Evolutionary conservation across 2,888 invertebrate species (phyloP), one percentile per base, ranked within the genome.

Genomic region (Ophraella communa): DNA sequence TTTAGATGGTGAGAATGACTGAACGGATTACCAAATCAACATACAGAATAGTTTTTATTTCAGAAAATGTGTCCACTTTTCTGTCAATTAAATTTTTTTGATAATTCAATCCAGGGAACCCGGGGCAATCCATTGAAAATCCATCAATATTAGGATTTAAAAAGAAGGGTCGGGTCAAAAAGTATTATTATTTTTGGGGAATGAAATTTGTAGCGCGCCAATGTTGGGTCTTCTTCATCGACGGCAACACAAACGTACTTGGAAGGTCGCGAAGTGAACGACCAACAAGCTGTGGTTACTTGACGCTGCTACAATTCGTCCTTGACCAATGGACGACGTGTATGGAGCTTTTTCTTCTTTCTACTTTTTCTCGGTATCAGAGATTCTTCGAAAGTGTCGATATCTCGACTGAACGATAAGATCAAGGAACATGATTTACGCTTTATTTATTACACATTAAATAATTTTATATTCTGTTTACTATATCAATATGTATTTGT

Each of bases 181-280:
- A 11, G 11, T 4, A 30, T 30, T 7, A 30, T 10, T 7, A 2
- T 30, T 30, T 30, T 30, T 4, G 11, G 11, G 30, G 7, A 24
- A 24, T 24, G 4, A 14, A 4, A 35, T 11, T 20, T 2, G n/a
- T 47, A n/a, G 20, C 23, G 10, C 49, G 30, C 51, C 49, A 39
- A 11, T 51, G 49, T 18, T 23, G 24, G 39, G 24, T 14, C 21
- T 27, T 39, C 24, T 53, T 58, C 65, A 56, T 63, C 65, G 59
- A 42, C 58, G 60, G 56, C 47, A 47, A 62, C 61, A 60, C 58
- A 63, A 71, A 74, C 77, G 78, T 77, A 78, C 78, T 78, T 78
- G 78, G 74, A 78, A 78, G 78, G 78, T 77, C 78, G 78, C 72
- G 64, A 74, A 76, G 78, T 78, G 78, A 78, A 78, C 75, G 78